A percentile compares a stretch with the other conserved stretches of the same genome.
phyloP scores from a whole-genome alignment of 1,140 invertebrate genomes.

The Meloidogyne exigua region DNA sequence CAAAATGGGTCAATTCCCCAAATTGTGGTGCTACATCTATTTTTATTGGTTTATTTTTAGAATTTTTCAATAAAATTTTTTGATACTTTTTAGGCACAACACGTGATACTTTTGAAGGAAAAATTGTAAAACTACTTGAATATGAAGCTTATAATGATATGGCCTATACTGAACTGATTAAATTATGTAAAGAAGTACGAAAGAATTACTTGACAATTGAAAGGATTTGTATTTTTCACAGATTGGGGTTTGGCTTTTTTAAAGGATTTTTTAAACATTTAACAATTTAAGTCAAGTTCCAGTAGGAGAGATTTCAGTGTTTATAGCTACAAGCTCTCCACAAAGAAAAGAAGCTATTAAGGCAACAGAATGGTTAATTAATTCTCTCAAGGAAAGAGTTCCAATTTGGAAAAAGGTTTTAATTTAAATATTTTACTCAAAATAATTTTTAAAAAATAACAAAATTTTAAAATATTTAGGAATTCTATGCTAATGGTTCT shows the following conservation, averaged over 20 bases:
- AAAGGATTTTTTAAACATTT: neutral
- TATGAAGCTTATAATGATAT: conserved; percentile 41
- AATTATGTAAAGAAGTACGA: conserved; percentile 26
- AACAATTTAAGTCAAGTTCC: conserved; percentile 71
- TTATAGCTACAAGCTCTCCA: conserved; percentile 83
- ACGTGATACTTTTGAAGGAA: conserved; percentile 37
- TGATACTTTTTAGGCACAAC: conserved; percentile 34
- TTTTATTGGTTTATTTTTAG: conserved; percentile 31
- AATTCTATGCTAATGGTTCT: conserved; percentile 38
- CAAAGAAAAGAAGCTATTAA: conserved; percentile 79
- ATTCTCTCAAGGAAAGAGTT: conserved; percentile 79
- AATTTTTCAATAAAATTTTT: neutral
- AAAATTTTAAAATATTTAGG: conserved; percentile 26
- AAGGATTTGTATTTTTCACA: conserved; percentile 36
- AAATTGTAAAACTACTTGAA: conserved; percentile 30
- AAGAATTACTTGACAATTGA: conserved; percentile 13
- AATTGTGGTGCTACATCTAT: conserved; percentile 39
- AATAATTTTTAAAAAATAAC: no score
- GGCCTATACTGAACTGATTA: conserved; percentile 31
- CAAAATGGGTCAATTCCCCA: conserved; percentile 33
- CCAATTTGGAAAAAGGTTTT: conserved; percentile 91
- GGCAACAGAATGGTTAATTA: conserved; percentile 80
- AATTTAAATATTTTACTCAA: neutral
- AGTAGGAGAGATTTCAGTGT: conserved; percentile 80
- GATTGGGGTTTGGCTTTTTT: conserved; percentile 31